Evolutionary conservation across 2,797 vertebrate species (phyloP), one percentile per base, ranked within the genome.

Genomic region (Leucoraja ocellata): DNA sequence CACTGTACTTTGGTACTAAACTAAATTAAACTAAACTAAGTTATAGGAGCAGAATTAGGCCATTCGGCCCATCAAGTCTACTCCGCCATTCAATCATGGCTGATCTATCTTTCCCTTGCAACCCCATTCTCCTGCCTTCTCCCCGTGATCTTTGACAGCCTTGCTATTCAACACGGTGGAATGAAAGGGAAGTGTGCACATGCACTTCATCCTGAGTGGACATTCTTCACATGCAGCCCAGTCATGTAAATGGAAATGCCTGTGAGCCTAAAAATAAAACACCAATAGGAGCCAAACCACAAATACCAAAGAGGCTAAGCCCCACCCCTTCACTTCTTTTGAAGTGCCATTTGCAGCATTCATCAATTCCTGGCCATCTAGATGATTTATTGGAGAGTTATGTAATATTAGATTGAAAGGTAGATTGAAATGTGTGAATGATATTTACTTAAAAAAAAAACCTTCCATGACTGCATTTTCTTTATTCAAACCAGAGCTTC

Each of bases 261-360:
- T 68, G 61, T 68, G 16, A 88, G 84, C 68, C 84, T 88, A 54
- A 91, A 91, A 91, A 91, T 73, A 46, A 91, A 71, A 74, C 39
- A 54, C 21, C 68, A 74, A 74, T 74, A 18, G 68, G 90, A 91
- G 68, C 90, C 90, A 91, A 91, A 91, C 90, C 90, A 91, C 90
- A 74, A 74, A 91, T 74, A 74, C 68, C 90, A 91, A 74, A 91
- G 63, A 91, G 74, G 90, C 65, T 36, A 4, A 74, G 25, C 90
- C 73, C 68, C 32, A 88, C 61, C 68, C n/a, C 16, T 68, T 88
- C 16, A 58, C 25, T 91, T 39, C 0, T 46, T 39, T 74, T 91
- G 68, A 91, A 71, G 90, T 54, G 90, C 39, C 5, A 91, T 74
- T 91, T 91, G 74, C 90, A 11, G 71, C 25, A 91, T 46, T 91